Conservation (phyloP, 1,140 invertebrate genomes). For the Hyposmocoma kahamanoa region DNA sequence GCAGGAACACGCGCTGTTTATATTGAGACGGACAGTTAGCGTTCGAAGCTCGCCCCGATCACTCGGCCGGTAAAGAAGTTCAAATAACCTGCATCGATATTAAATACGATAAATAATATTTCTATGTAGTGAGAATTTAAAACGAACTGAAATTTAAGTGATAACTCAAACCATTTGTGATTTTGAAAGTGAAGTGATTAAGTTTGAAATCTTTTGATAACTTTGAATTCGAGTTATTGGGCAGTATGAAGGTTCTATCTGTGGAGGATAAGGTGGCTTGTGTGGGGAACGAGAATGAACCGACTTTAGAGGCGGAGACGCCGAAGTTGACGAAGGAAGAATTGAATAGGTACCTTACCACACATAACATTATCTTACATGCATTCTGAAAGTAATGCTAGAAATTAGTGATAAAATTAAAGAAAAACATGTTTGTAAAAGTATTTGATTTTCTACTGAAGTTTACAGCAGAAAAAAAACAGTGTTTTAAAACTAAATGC, state of each 20-base stretch:
- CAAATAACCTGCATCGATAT: constrained; percentile 22
- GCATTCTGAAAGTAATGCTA: too few species aligned
- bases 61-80: constrained; percentile 19
- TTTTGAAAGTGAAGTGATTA: constrained; percentile 3
- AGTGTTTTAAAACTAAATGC: too few species aligned
- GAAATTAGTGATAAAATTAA: too few species aligned
- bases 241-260: constrained; percentile 55
- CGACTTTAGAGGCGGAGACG: constrained; percentile 37
- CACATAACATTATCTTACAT: too few species aligned
- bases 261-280: constrained; percentile 49
- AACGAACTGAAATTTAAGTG: constrained; percentile 8
- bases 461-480: too few species aligned
- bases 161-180: too few species aligned
- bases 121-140: constrained; percentile 15
- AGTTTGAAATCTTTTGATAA: not conserved
- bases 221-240: constrained; percentile 2
- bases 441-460: too few species aligned
- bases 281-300: constrained; percentile 51
- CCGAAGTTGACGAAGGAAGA: constrained; percentile 52
- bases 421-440: too few species aligned
- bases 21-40: constrained; percentile 29
- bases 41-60: constrained; percentile 14
- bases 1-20: too few species aligned
- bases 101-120: constrained; percentile 25
- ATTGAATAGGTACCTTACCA: constrained; percentile 62